These are phyloP conservation scores for Rallus limicola DNA, from an alignment of 2,113 vertebrate genomes.

Conservation along the genomic window DNA sequence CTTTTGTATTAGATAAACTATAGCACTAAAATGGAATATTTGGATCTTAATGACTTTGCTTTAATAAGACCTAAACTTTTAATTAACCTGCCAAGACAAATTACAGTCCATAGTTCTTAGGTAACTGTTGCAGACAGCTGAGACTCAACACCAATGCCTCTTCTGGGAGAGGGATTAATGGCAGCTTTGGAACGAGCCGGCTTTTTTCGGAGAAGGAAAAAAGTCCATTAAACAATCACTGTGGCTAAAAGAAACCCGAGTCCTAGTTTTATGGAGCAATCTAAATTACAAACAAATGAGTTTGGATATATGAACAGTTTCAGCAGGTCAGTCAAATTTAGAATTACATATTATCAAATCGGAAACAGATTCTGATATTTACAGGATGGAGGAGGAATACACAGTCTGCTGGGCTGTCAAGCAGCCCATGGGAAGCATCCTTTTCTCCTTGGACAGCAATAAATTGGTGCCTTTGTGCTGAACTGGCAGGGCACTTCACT, in stretches of 20 bases:
- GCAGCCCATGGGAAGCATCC: background rate
- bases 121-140: slow-evolving; percentile 73
- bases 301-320: background rate
- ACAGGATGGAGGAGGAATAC: background rate
- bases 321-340: slow-evolving; percentile 3
- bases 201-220: slow-evolving; percentile 43
- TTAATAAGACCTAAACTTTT: slow-evolving; percentile 79
- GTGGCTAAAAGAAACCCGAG: slow-evolving; percentile 33
- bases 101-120: slow-evolving; percentile 69
- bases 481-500: background rate
- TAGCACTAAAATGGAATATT: slow-evolving; percentile 55
- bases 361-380: background rate
- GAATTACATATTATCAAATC: background rate
- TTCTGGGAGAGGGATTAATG: slow-evolving; percentile 70
- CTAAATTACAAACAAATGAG: slow-evolving; percentile 59
- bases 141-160: slow-evolving; percentile 69
- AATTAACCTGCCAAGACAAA: slow-evolving; percentile 82
- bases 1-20: slow-evolving; percentile 67
- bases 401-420: background rate
- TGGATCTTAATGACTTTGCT: slow-evolving; percentile 72
- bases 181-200: slow-evolving; percentile 51
- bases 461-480: background rate
- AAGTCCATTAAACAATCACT: slow-evolving; percentile 63
- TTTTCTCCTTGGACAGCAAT: background rate
- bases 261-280: slow-evolving; percentile 36